Percentiles rank a stretch among this genome's conserved stretches.
These are phyloP conservation scores for Apteryx owenii DNA, from an alignment of 2,113 vertebrate species.

Conservation along the genomic window DNA sequence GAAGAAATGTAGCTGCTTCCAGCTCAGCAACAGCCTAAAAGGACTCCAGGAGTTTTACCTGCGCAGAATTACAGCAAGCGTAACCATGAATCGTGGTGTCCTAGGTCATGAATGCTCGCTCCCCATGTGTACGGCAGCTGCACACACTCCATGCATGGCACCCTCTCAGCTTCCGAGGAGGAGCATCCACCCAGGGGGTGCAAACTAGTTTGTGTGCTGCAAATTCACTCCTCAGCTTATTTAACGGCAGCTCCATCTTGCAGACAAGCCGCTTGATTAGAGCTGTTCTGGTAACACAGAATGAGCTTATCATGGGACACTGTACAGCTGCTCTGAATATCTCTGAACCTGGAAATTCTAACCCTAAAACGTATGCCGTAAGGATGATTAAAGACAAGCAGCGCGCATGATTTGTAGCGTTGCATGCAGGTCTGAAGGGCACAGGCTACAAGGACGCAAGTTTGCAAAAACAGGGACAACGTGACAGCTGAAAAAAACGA, in stretches of 20 bases:
- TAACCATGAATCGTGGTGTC: accelerated
- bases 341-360: neutral
- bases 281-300: neutral
- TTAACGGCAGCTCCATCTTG: neutral
- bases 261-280: accelerated
- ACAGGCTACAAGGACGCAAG: neutral
- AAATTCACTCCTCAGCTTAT: neutral
- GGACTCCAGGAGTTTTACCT: neutral
- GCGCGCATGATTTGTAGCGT: neutral
- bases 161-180: neutral
- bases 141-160: neutral
- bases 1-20: neutral
- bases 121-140: neutral
- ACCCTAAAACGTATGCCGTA: neutral
- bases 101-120: accelerated
- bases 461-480: neutral
- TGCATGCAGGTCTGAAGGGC: neutral
- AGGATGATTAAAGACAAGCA: neutral
- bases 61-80: accelerated
- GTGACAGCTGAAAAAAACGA: neutral
- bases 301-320: accelerated
- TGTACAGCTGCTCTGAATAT: neutral
- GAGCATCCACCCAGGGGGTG: neutral
- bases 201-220: neutral
- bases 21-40: neutral